phyloP scores from a whole-genome alignment of 2,797 vertebrate genomes.

The Clangula hyemalis region DNA sequence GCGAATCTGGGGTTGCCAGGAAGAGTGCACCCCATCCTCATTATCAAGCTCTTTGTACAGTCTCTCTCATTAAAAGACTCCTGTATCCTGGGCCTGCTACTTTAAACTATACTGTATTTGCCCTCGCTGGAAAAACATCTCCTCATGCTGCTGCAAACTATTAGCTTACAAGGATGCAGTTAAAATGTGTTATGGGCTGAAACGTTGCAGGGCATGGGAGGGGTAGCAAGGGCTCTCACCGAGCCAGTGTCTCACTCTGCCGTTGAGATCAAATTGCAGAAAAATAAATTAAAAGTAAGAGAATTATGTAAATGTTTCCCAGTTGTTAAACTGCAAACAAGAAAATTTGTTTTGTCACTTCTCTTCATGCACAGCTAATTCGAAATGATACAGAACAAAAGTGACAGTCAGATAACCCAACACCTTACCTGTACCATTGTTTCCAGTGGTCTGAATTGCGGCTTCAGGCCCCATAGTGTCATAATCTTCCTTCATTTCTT shows the following conservation, averaged over 20 bases:
- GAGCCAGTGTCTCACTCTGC: background rate
- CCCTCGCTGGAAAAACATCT: background rate
- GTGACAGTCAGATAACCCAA: background rate
- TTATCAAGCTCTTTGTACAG: background rate
- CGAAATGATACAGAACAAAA: background rate
- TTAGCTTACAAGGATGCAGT: background rate
- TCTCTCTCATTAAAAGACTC: constrained; percentile 30
- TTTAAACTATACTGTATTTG: background rate
- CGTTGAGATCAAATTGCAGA: accelerated
- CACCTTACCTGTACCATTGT: constrained; percentile 94
- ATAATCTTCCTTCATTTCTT: constrained; percentile 99
- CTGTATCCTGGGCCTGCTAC: background rate
- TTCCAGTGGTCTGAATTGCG: constrained; percentile 88
- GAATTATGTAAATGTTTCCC: background rate
- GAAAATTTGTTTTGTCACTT: background rate
- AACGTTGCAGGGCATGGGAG: background rate
- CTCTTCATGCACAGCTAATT: background rate
- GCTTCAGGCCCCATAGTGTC: constrained; percentile 93
- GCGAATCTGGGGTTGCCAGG: background rate
- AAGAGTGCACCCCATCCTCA: background rate
- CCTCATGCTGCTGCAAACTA: background rate
- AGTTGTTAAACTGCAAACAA: background rate
- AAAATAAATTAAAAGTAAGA: background rate
- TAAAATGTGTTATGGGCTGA: background rate
- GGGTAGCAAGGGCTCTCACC: background rate